phyloP scores from a whole-genome alignment of 2,797 vertebrate genomes.

The Tolypeutes matacus region DNA sequence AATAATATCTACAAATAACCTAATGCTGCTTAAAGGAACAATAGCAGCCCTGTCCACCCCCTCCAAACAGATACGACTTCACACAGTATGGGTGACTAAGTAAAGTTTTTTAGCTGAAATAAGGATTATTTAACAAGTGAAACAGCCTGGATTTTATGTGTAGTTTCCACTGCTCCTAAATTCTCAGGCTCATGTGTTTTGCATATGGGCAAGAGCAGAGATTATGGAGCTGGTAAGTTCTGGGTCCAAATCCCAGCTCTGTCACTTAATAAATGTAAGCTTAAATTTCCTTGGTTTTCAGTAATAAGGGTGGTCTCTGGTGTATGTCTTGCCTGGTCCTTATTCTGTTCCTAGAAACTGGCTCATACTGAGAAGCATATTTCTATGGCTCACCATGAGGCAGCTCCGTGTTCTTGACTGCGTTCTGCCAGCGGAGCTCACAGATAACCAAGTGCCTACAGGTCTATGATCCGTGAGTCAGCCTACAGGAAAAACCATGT shows the following conservation, averaged over 20 bases:
- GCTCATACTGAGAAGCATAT: neutral
- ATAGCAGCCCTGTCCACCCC: neutral
- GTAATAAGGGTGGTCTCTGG: neutral
- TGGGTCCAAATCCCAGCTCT: too few species aligned
- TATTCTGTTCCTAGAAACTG: neutral
- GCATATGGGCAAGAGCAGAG: neutral
- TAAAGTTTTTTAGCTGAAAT: neutral
- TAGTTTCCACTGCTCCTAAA: neutral
- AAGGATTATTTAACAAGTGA: neutral
- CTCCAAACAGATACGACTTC: neutral
- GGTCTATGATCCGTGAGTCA: neutral
- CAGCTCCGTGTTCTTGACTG: neutral
- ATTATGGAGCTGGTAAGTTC: neutral
- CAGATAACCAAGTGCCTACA: neutral
- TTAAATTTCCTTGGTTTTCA: neutral
- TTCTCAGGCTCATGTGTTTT: neutral
- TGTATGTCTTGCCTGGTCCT: neutral
- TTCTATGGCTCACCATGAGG: neutral
- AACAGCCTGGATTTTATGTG: neutral
- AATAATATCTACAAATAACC: constrained; percentile 28
- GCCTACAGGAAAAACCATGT: too few species aligned
- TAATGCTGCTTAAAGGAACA: neutral
- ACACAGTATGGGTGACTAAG: neutral
- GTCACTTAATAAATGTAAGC: neutral
- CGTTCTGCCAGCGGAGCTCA: neutral